Percentiles rank a stretch among this genome's conserved stretches.
These are phyloP conservation scores for Sceloporus undulatus DNA, from an alignment of 2,113 vertebrate genomes.

Conservation along the genomic window DNA sequence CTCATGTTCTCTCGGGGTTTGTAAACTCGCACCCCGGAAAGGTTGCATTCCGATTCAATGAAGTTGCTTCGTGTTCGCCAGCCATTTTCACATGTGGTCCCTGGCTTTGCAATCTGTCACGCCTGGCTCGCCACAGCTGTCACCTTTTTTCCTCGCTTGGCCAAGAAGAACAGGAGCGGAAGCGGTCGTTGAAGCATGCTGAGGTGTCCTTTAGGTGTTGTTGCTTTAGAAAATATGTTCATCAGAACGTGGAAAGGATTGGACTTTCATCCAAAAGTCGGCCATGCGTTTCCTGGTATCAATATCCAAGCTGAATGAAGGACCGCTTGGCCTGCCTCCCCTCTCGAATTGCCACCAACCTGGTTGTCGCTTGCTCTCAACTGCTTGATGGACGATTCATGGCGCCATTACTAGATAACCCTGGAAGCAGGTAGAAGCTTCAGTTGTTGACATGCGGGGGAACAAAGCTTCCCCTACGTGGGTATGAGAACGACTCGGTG, in stretches of 20 bases:
- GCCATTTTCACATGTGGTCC: slow-evolving; percentile 17
- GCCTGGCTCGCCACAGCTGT: neutral
- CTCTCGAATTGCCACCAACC: too few species aligned
- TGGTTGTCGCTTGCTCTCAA: neutral
- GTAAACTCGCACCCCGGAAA: neutral
- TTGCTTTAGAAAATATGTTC: too few species aligned
- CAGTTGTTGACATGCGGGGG: neutral
- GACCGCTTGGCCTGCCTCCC: neutral
- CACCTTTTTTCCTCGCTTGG: neutral
- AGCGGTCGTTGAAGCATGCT: too few species aligned
- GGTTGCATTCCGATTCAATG: slow-evolving; percentile 40
- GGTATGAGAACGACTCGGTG: neutral
- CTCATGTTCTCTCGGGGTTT: neutral
- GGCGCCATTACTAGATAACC: too few species aligned
- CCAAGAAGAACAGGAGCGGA: neutral
- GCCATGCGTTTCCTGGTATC: neutral
- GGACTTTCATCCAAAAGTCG: too few species aligned
- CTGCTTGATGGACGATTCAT: neutral
- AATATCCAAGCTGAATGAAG: neutral
- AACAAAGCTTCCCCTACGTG: neutral
- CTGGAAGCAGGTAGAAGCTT: neutral
- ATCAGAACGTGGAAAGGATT: too few species aligned
- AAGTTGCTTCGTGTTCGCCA: neutral
- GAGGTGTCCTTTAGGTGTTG: too few species aligned
- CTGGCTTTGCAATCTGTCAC: slow-evolving; percentile 19